A percentile compares a stretch with the other conserved stretches of the same genome.
These are phyloP conservation scores for Dromiciops gliroides DNA, from an alignment of 2,113 vertebrate genomes.

Conservation along the genomic window DNA sequence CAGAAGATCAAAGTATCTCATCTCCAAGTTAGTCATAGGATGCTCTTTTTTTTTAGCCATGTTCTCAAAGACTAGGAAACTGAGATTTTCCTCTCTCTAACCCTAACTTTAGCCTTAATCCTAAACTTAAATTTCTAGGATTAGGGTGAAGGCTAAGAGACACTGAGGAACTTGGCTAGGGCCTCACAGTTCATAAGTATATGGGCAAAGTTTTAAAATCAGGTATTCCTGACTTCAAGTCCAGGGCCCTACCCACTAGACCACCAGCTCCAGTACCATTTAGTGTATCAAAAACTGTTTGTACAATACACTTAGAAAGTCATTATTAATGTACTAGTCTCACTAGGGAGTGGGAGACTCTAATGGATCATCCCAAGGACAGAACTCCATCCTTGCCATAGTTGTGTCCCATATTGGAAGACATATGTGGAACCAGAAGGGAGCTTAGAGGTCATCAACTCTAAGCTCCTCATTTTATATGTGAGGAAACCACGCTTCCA, in stretches of 20 bases:
- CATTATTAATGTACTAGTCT: background rate
- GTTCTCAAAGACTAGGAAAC: background rate
- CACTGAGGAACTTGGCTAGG: background rate
- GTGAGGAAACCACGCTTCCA: background rate
- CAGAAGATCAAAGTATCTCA: background rate
- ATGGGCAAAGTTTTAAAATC: background rate
- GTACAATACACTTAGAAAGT: too few species aligned
- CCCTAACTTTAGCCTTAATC: background rate
- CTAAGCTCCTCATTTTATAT: background rate
- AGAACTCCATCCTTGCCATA: background rate
- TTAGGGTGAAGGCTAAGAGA: background rate
- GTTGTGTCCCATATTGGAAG: background rate
- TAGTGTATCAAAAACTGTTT: background rate
- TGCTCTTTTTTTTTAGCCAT: background rate
- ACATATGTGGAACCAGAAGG: background rate
- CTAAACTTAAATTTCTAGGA: background rate
- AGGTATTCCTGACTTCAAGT: background rate
- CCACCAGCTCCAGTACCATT: background rate
- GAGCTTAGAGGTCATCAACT: background rate
- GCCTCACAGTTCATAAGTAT: background rate
- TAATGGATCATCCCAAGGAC: background rate
- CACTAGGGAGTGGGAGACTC: background rate
- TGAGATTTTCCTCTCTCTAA: background rate
- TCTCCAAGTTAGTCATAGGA: background rate
- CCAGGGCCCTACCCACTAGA: background rate